Conservation (phyloP, 2,888 invertebrate genomes). For the Syrista parreyssii region DNA sequence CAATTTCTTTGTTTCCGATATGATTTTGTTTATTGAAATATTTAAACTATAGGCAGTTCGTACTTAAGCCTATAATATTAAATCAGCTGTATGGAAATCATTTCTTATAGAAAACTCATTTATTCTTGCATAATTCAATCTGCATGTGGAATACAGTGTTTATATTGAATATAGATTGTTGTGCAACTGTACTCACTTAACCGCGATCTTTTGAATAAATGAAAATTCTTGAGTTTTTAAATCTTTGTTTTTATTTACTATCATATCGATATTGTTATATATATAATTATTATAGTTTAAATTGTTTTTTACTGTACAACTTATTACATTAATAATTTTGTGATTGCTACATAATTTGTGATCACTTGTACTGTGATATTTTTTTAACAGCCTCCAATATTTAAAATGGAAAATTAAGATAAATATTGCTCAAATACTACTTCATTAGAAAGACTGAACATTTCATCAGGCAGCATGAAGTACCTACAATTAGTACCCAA, state of each 20-base stretch:
- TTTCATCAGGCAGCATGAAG: not conserved
- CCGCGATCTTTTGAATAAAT: not conserved
- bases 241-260: not conserved
- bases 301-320: not conserved
- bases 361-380: not conserved
- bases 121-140: not conserved
- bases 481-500: not conserved
- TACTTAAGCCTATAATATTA: not conserved
- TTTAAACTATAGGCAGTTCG: not conserved
- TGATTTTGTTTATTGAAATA: not conserved
- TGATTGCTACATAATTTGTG: not conserved
- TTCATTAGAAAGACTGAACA: not conserved
- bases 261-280: not conserved
- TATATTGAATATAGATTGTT: not conserved
- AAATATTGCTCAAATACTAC: not conserved
- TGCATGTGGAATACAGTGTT: not conserved
- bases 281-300: not conserved
- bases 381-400: not conserved
- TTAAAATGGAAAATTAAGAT: not conserved
- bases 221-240: not conserved
- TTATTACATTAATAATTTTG: not conserved
- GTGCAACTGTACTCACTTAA: not conserved
- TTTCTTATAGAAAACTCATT: not conserved
- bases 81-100: not conserved
- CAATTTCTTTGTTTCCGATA: not conserved